Evolutionary conservation across 2,888 invertebrate species (phyloP).

Genomic region (Crossocerus cetratus): DNA sequence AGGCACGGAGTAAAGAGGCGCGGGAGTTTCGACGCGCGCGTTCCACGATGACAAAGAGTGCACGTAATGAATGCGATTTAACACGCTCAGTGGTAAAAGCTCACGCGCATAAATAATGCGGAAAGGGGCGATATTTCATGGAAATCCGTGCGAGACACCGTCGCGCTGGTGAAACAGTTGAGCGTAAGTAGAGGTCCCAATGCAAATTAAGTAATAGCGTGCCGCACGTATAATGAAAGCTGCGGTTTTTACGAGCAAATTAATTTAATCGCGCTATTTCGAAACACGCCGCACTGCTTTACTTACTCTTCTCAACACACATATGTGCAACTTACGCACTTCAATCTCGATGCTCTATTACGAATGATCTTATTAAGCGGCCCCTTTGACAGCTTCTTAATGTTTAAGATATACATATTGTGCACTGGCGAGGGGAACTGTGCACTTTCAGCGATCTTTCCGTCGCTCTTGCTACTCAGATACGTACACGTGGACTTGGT

Average conservation of each 20-base stretch:
- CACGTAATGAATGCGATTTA: constrained; percentile 30
- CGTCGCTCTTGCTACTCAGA: constrained; percentile 18
- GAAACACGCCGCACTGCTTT: neutral
- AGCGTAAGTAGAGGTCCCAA: neutral
- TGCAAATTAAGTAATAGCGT: neutral
- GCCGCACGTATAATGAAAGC: neutral
- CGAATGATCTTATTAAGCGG: no score
- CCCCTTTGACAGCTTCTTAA: no score
- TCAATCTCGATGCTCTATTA: neutral
- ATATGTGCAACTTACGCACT: neutral
- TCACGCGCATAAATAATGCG: neutral
- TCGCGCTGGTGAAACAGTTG: neutral
- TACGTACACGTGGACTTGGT: neutral
- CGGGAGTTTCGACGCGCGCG: neutral
- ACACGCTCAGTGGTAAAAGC: constrained; percentile 17
- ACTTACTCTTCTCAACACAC: no score
- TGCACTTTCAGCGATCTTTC: neutral
- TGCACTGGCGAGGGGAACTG: no score
- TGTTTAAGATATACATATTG: no score
- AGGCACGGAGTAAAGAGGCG: constrained; percentile 13
- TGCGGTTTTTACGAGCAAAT: constrained; percentile 2
- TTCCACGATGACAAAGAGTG: constrained; percentile 22
- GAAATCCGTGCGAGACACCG: neutral
- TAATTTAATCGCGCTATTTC: constrained; percentile 2
- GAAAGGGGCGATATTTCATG: neutral